Conservation (phyloP, 2,888 invertebrate species). For the Colostygia pectinataria region DNA sequence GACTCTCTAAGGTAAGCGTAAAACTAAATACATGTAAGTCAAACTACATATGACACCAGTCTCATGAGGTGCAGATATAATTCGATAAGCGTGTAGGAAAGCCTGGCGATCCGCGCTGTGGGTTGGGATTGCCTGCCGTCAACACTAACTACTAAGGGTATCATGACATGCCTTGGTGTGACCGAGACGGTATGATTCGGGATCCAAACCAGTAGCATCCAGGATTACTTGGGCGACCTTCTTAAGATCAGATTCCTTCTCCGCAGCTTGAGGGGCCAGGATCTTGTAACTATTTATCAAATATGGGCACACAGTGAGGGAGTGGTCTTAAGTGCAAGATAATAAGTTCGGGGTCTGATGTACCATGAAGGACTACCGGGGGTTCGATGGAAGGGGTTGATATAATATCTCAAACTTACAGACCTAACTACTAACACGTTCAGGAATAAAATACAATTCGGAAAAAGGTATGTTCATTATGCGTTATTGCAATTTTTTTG, state of each 20-base stretch:
- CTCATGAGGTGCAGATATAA: conserved; percentile 57
- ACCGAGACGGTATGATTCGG: conserved; percentile 97
- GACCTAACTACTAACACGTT: conserved; percentile 16
- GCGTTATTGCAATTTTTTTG: conserved; percentile 9
- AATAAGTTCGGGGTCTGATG: conserved; percentile 35
- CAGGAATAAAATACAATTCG: conserved; percentile 12
- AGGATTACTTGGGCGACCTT: conserved; percentile 92
- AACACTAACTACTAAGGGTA: conserved; percentile 59
- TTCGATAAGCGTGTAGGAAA: conserved; percentile 55
- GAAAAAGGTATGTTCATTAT: conserved; percentile 7
- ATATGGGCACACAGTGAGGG: conserved; percentile 74
- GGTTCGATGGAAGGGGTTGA: conserved; percentile 12
- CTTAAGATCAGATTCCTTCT: conserved; percentile 89
- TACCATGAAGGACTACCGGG: conserved; percentile 28
- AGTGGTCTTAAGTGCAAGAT: conserved; percentile 33
- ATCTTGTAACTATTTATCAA: conserved; percentile 96
- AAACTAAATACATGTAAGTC: conserved; percentile 40
- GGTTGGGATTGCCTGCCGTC: conserved; percentile 53
- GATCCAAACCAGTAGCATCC: conserved; percentile 91
- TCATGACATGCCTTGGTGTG: conserved; percentile 96
- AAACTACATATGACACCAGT: conserved; percentile 60
- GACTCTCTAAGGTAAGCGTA: conserved; percentile 62
- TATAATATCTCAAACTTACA: conserved; percentile 7
- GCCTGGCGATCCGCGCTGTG: conserved; percentile 52
- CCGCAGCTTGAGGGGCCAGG: conserved; percentile 95